Percentiles rank a stretch among this genome's conserved stretches.
Conservation (phyloP, 2,888 invertebrate genomes). For the Neoscelio sp. region DNA sequence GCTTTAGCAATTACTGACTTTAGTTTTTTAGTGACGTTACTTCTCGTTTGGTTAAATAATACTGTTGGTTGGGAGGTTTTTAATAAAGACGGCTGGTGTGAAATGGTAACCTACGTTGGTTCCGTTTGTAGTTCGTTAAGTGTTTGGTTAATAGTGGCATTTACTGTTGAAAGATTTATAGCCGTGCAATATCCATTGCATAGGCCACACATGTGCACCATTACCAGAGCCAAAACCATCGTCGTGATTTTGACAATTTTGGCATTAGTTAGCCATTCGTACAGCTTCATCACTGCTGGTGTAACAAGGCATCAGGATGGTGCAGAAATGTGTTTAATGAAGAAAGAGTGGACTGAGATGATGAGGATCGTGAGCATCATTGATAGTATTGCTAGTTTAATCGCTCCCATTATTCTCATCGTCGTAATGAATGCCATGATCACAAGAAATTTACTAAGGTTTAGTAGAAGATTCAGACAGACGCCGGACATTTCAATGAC, state of each 20-base stretch:
- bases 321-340: slow-evolving; percentile 84
- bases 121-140: slow-evolving; percentile 86
- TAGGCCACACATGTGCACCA: slow-evolving; percentile 86
- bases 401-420: slow-evolving; percentile 86
- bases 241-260: slow-evolving; percentile 82
- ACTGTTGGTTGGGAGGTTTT: slow-evolving; percentile 83
- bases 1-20: slow-evolving; percentile 86
- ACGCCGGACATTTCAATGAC: slow-evolving; percentile 76
- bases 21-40: slow-evolving; percentile 85
- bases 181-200: slow-evolving; percentile 87
- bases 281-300: slow-evolving; percentile 83
- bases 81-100: slow-evolving; percentile 86
- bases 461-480: slow-evolving; percentile 82
- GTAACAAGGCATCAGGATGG: slow-evolving; percentile 78
- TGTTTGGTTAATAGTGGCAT: slow-evolving; percentile 89
- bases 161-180: slow-evolving; percentile 88
- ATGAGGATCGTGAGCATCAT: slow-evolving; percentile 85
- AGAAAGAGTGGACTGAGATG: slow-evolving; percentile 83
- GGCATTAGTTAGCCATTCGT: slow-evolving; percentile 83
- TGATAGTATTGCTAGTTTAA: slow-evolving; percentile 86
- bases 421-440: slow-evolving; percentile 87
- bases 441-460: slow-evolving; percentile 84
- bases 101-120: slow-evolving; percentile 84
- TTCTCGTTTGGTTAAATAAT: slow-evolving; percentile 85
- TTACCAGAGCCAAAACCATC: slow-evolving; percentile 85